phyloP scores from a whole-genome alignment of 2,113 vertebrate species.

The Jaculus jaculus region DNA sequence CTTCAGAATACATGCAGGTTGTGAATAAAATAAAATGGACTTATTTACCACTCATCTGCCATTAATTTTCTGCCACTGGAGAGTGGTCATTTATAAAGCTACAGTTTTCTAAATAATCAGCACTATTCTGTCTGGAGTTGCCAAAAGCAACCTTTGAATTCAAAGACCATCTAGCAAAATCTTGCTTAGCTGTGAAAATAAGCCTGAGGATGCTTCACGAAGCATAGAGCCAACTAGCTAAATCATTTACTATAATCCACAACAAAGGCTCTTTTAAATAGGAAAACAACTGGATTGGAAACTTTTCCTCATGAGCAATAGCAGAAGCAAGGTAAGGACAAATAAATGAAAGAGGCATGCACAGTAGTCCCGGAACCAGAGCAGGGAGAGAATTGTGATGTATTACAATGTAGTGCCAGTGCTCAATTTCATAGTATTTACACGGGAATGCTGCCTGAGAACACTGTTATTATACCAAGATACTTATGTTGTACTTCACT shows the following conservation, averaged over 20 bases:
- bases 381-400: background rate
- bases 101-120: constrained; percentile 83
- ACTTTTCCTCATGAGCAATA: constrained; percentile 74
- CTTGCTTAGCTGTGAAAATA: constrained; percentile 87
- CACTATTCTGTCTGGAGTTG: constrained; percentile 78
- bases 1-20: constrained; percentile 36
- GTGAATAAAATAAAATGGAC: constrained; percentile 69
- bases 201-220: constrained; percentile 81
- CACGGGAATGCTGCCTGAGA: constrained; percentile 60
- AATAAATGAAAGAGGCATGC: constrained; percentile 63
- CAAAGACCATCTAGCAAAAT: constrained; percentile 84
- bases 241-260: constrained; percentile 83
- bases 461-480: constrained; percentile 47
- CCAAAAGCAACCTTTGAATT: constrained; percentile 82
- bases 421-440: constrained; percentile 56
- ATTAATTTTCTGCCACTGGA: constrained; percentile 71
- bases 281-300: constrained; percentile 79
- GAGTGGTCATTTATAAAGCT: constrained; percentile 72
- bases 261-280: constrained; percentile 82
- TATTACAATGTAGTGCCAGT: background rate
- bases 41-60: constrained; percentile 66
- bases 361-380: background rate
- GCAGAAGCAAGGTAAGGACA: constrained; percentile 65
- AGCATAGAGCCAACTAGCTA: constrained; percentile 80
- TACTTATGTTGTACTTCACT: background rate